Conservation (phyloP, 1,140 invertebrate genomes). For the Cydia splendana region DNA sequence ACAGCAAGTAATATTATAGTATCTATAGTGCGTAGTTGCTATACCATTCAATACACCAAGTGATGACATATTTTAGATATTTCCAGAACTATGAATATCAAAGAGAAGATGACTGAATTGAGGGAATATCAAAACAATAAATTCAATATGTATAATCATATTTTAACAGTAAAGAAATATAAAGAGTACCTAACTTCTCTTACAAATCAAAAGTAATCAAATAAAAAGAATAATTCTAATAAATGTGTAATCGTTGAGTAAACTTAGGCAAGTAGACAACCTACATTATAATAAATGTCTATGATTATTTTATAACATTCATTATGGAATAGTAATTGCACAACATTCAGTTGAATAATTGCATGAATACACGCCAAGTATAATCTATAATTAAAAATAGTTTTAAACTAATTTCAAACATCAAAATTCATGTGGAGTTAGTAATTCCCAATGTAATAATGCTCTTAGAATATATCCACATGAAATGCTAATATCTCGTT, state of each 20-base stretch:
- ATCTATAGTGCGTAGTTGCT: neutral
- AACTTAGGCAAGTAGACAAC: neutral
- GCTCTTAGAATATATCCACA: too few species aligned
- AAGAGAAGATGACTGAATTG: neutral
- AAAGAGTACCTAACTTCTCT: neutral
- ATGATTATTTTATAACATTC: neutral
- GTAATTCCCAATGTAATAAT: too few species aligned
- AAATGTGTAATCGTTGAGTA: neutral
- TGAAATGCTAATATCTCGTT: too few species aligned
- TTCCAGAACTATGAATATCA: neutral
- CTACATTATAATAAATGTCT: neutral
- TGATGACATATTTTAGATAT: neutral
- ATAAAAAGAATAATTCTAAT: neutral
- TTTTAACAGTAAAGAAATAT: neutral
- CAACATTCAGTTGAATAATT: constrained; percentile 3
- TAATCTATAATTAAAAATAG: neutral
- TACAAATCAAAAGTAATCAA: neutral
- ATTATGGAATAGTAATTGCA: neutral
- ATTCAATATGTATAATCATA: neutral
- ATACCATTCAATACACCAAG: neutral
- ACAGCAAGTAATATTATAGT: neutral
- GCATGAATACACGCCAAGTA: neutral
- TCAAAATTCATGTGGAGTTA: too few species aligned
- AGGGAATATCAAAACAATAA: neutral
- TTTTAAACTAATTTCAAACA: too few species aligned